phyloP scores from a whole-genome alignment of 2,888 invertebrate genomes.

The Corbicula japonica region DNA sequence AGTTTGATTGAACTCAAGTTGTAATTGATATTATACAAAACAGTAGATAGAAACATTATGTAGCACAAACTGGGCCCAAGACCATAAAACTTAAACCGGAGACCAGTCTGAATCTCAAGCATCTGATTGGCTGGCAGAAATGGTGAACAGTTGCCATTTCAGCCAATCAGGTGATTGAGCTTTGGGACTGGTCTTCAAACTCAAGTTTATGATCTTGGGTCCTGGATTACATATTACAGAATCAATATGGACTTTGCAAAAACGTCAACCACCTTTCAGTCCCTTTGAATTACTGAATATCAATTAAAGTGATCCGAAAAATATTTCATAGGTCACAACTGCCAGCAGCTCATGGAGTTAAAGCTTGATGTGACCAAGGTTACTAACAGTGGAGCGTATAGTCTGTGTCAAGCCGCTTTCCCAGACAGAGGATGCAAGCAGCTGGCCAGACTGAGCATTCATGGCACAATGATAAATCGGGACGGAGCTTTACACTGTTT shows the following conservation, averaged over 20 bases:
- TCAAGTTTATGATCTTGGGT: neutral
- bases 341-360: constrained; percentile 40
- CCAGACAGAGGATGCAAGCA: constrained; percentile 48
- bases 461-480: constrained; percentile 39
- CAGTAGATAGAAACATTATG: too few species aligned
- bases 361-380: constrained; percentile 38
- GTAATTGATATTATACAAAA: neutral
- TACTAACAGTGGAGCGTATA: constrained; percentile 55
- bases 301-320: neutral
- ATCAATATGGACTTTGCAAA: neutral
- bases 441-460: constrained; percentile 34
- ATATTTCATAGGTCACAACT: constrained; percentile 40
- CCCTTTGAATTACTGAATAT: neutral
- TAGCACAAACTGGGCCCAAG: too few species aligned
- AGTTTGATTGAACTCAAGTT: neutral
- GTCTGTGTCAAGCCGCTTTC: constrained; percentile 48
- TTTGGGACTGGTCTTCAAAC: neutral
- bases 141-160: neutral
- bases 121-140: too few species aligned
- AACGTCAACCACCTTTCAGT: neutral
- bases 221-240: neutral
- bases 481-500: constrained; percentile 50
- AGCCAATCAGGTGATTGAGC: neutral
- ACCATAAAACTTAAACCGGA: too few species aligned
- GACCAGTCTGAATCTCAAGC: too few species aligned